Evolutionary conservation across 35 echinoderm and acorn worm genomes (phyloP).

Genomic region (Eucidaris tribuloides): DNA sequence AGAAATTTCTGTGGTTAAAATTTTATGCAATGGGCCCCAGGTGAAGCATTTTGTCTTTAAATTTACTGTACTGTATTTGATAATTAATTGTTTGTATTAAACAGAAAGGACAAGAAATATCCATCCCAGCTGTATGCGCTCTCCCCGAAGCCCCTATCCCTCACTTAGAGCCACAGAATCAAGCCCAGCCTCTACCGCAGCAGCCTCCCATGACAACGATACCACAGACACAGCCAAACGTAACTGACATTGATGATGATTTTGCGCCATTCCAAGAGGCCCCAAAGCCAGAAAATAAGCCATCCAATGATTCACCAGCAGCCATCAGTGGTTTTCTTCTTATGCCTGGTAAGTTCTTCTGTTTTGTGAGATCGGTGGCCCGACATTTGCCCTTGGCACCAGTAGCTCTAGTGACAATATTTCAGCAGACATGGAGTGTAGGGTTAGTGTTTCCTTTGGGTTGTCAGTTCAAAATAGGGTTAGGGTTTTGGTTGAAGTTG

Average conservation of each 20-base stretch:
- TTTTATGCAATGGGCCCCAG: too few species aligned
- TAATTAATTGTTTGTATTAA: neutral
- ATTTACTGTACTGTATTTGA: too few species aligned
- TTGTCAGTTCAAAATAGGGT: neutral
- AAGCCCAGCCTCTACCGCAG: neutral
- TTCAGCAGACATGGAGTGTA: too few species aligned
- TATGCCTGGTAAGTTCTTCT: neutral
- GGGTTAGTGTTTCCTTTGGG: neutral
- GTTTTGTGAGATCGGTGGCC: neutral
- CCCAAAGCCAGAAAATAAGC: neutral
- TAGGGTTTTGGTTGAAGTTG: too few species aligned
- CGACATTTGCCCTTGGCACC: neutral
- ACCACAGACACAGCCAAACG: neutral
- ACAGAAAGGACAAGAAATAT: slow-evolving; percentile 38
- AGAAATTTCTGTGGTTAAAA: too few species aligned
- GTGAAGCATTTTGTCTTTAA: too few species aligned
- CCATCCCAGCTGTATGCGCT: neutral
- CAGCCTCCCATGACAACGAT: neutral
- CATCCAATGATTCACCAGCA: neutral
- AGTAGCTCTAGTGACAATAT: too few species aligned
- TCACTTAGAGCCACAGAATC: slow-evolving; percentile 17
- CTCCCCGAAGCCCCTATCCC: slow-evolving; percentile 39
- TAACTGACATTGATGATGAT: neutral
- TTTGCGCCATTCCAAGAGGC: slow-evolving; percentile 55
- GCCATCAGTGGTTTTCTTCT: neutral